Base-by-base conservation (phyloP, 2,888 invertebrate genomes). In the Antitype chi region DNA sequence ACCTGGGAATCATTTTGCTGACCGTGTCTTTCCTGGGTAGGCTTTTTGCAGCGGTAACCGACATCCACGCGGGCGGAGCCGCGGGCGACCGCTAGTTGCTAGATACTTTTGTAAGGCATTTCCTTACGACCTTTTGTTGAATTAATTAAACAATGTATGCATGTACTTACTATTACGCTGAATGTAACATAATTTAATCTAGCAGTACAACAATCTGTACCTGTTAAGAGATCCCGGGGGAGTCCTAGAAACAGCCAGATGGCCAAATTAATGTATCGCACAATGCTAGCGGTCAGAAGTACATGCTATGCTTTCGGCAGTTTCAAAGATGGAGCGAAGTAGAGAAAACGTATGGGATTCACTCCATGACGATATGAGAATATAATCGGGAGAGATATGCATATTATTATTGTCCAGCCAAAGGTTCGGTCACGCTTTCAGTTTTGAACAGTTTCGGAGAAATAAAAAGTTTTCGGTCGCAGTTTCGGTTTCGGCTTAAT, bases 331-430 rank as follows among this genome's bases (percentile, higher is more conserved):
- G 32, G 17, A 70, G 13, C 8, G 13, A 32, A 32, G 13, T 32
- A 5, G 9, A 71, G 20, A 1, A 71, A 32, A 32, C 0, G 9
- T 49, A 32, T 20, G 15, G 8, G n/a, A 38, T n/a, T 11, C 13
- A 13, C 17, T 64, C 9, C 2, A 28, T 47, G 28, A n/a, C 23
- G 1, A 62, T 28, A 7, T 28, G 23, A 11, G 62, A 47, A 47
- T 17, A 62, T 43, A 1, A 47, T n/a, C 28, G 7, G 20, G 15
- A 25, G 9, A 68, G 5, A 68, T 23, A 11, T 28, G 23, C 67
- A 32, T 28, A n/a, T 88, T 64, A 23, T 52, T 32, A 38, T 15
- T 52, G 9, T 52, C 17, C 52, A 23, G 28, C 23, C 20, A 13
- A 66, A 15, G 23, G 28, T 47, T 66, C 20, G 13, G 11, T 43